Evolutionary conservation across 2,888 invertebrate genomes (phyloP).

Genomic region (Epistrophella euchroma): DNA sequence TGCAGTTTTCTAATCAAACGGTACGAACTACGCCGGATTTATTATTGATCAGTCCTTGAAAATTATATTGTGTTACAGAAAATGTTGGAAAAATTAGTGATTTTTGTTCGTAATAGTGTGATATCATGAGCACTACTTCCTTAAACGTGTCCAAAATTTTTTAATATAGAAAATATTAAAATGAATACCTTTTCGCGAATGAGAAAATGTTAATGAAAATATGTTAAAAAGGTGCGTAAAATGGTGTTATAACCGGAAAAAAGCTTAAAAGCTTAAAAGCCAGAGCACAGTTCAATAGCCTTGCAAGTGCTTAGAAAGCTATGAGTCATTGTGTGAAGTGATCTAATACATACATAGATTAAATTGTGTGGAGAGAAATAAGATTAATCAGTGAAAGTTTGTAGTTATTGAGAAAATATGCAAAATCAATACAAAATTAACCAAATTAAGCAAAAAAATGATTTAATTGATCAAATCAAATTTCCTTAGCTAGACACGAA

Average conservation of each 20-base stretch:
- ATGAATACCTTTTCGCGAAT: not conserved
- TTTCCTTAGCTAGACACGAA: too few relatives aligned
- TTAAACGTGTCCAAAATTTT: too few relatives aligned
- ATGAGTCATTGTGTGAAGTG: not conserved
- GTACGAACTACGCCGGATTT: slow-evolving; percentile 27
- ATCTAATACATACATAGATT: not conserved
- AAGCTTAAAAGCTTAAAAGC: not conserved
- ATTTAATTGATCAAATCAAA: not conserved
- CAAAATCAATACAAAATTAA: not conserved
- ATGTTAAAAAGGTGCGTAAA: not conserved
- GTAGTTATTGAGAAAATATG: not conserved
- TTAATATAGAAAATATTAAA: not conserved
- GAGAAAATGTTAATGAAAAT: not conserved
- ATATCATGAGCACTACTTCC: not conserved
- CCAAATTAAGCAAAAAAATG: not conserved
- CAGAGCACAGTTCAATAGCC: not conserved
- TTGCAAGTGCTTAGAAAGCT: not conserved
- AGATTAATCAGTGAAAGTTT: not conserved
- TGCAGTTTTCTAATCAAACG: slow-evolving; percentile 33
- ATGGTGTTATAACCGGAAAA: not conserved
- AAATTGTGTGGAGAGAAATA: not conserved
- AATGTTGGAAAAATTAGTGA: not conserved
- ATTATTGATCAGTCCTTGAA: not conserved
- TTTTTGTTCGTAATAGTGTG: not conserved
- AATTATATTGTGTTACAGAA: not conserved